A percentile compares a stretch with the other conserved stretches of the same genome.
Evolutionary conservation across 1,140 invertebrate genomes (phyloP).

Genomic region (Lucilia sericata): DNA sequence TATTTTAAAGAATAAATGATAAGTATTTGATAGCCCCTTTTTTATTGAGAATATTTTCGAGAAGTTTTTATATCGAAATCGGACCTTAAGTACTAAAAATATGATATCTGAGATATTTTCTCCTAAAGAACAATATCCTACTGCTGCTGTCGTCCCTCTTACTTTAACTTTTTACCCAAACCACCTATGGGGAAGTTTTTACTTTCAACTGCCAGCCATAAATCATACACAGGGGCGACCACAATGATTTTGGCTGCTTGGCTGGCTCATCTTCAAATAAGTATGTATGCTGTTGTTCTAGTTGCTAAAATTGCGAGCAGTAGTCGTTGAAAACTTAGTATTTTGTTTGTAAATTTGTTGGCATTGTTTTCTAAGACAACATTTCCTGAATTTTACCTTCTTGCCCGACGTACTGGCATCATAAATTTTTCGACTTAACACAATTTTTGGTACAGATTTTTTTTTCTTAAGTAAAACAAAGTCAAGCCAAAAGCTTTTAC

Average conservation of each 20-base stretch:
- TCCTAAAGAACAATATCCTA: too few species aligned
- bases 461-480: constrained; percentile 4
- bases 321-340: background rate
- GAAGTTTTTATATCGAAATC: too few species aligned
- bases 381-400: constrained; percentile 41
- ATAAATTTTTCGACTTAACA: constrained; percentile 38
- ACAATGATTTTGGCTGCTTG: constrained; percentile 28
- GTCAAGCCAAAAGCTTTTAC: constrained; percentile 7
- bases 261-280: too few species aligned
- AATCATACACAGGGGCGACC: constrained; percentile 39
- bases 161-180: background rate
- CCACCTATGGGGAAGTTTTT: constrained; percentile 21
- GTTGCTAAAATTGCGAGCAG: background rate
- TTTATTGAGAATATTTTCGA: too few species aligned
- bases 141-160: too few species aligned
- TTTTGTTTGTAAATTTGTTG: constrained; percentile 36
- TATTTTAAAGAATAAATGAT: too few species aligned
- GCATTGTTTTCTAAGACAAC: constrained; percentile 43
- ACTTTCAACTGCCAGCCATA: constrained; percentile 39
- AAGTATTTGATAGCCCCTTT: too few species aligned
- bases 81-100: too few species aligned
- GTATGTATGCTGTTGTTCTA: too few species aligned
- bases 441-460: background rate
- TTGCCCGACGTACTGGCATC: constrained; percentile 37
- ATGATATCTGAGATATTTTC: too few species aligned